Percentiles rank a stretch among this genome's conserved stretches.
These are phyloP conservation scores for Ahaetulla prasina DNA, from an alignment of 2,113 vertebrate species.

Conservation along the genomic window DNA sequence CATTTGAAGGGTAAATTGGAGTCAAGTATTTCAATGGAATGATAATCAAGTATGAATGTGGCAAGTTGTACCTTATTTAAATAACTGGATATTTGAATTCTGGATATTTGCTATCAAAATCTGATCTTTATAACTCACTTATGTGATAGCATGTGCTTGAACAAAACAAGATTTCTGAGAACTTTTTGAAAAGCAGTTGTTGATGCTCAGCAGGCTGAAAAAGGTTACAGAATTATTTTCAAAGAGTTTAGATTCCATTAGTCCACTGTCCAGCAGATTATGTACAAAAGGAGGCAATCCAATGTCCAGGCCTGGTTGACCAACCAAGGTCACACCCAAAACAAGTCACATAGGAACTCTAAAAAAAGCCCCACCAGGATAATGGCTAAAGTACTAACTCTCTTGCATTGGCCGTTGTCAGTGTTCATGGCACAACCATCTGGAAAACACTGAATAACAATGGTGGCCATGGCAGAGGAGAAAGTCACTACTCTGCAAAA, in stretches of 20 bases:
- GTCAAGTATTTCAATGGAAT: neutral
- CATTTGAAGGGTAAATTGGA: neutral
- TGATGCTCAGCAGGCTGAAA: neutral
- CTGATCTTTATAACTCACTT: neutral
- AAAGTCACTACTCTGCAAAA: neutral
- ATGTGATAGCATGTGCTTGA: neutral
- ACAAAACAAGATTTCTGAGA: neutral
- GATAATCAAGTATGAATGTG: neutral
- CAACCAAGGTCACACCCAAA: neutral
- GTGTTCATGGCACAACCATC: neutral
- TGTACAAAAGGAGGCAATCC: neutral
- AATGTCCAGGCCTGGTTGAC: neutral
- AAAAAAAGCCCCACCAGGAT: neutral
- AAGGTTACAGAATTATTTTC: neutral
- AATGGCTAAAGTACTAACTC: neutral
- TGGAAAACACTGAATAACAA: neutral
- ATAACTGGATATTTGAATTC: too few species aligned
- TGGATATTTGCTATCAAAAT: too few species aligned
- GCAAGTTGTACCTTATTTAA: neutral
- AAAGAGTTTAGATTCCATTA: neutral
- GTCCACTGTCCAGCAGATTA: neutral
- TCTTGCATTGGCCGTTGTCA: neutral
- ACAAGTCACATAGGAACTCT: neutral
- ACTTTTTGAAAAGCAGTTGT: neutral
- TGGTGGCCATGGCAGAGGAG: neutral